phyloP scores from a whole-genome alignment of 2,888 invertebrate genomes.

The Pristionchus exspectatus region DNA sequence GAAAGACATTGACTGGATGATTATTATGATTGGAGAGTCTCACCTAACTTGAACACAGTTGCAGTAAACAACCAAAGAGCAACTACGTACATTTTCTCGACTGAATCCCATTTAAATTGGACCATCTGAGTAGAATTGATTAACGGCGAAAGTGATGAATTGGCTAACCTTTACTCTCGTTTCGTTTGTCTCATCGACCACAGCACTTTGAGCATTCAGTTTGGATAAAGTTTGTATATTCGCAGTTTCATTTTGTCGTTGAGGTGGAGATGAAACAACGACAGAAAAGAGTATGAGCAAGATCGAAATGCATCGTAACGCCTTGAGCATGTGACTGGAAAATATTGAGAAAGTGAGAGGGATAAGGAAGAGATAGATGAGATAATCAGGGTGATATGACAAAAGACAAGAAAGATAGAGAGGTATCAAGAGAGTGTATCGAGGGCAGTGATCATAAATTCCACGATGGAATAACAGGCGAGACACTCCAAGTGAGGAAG shows the following conservation, averaged over 20 bases:
- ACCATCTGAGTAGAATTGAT: background rate
- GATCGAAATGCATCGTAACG: slow-evolving; percentile 6
- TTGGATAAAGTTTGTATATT: background rate
- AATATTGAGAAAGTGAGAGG: background rate
- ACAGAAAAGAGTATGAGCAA: background rate
- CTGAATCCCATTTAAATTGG: slow-evolving; percentile 52
- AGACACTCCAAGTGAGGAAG: background rate
- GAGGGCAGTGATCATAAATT: background rate
- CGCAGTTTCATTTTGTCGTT: background rate
- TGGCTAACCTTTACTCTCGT: slow-evolving; percentile 11
- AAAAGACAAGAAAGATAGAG: background rate
- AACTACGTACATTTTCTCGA: slow-evolving; percentile 46
- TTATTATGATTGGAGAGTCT: background rate
- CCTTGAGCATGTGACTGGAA: background rate
- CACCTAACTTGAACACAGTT: slow-evolving; percentile 31
- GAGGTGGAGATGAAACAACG: background rate
- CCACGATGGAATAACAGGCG: background rate
- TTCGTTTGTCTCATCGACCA: background rate
- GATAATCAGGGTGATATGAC: background rate
- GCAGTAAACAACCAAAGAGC: slow-evolving; percentile 49
- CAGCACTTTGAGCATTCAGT: background rate
- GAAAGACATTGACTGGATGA: background rate
- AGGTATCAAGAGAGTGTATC: background rate
- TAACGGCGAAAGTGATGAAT: background rate
- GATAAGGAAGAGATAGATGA: background rate